Evolutionary conservation across 2,888 invertebrate species (phyloP), one percentile per base, ranked within the genome.

Genomic region (Imbricaverruca yamaguchii): DNA sequence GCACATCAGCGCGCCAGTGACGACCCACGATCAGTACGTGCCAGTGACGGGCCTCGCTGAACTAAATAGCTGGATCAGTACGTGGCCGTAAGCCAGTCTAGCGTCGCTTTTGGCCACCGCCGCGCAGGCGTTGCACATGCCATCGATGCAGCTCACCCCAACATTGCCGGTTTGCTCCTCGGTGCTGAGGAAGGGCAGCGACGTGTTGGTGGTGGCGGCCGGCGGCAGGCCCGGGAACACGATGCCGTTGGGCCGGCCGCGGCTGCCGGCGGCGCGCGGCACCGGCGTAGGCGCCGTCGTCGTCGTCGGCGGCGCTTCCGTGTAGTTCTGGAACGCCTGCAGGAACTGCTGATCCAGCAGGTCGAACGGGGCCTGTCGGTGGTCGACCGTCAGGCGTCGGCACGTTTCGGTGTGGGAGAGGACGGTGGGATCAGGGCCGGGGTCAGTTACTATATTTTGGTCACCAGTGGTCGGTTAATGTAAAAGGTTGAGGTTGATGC

Each of bases 211-310:
- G 84, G 93, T 92, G 74, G 81, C 81, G 21, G 82, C 81, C 53
- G 95, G 95, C 88, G 95, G 95, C 81, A 95, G 93, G 87, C 94
- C 94, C 15, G 95, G 95, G 88, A 95, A 95, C 87, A 95, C 95
- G 85, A 95, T 92, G 82, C 94, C 93, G 67, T 94, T 81, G 25
- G 83, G 83, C 23, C 82, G 82, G 8, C 81, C 80, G 23, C 80
- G 81, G 67, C 69, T 65, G 55, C 53, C 74, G 11, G 1, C 59
- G 59, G 59, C 59, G 11, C 81, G 78, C 9, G 81, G 3, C n/a
- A 53, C 85, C 10, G 80, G 82, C 25, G 82, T 81, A 3, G 82
- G 65, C 8, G 79, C 65, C 74, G 80, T 80, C 67, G 83, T 87
- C 84, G 87, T 84, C 82, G 88, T 87, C 81, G 82, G 63, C 80